These are phyloP conservation scores for Genyomyrus donnyi DNA, from an alignment of 2,113 vertebrate species.

Conservation along the genomic window DNA sequence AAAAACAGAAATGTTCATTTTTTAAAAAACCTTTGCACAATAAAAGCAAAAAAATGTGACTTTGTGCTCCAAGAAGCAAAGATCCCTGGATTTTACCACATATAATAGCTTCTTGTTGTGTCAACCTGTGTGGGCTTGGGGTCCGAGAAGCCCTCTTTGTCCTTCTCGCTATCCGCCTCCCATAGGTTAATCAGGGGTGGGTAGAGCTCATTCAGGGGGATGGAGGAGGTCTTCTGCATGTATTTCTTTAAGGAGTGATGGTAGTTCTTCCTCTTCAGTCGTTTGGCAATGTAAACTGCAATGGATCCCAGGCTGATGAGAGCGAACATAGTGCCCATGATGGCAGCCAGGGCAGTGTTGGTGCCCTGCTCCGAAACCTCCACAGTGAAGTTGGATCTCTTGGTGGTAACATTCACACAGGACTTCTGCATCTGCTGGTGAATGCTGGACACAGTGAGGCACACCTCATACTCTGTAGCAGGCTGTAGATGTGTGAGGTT, in stretches of 20 bases:
- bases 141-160: conserved; percentile 83
- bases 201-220: conserved; percentile 93
- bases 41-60: conserved; percentile 70
- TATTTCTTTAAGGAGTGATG: conserved; percentile 96
- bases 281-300: conserved; percentile 75
- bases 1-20: neutral
- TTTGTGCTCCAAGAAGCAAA: conserved; percentile 51
- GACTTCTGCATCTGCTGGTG: conserved; percentile 88
- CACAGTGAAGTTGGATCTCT: conserved; percentile 70
- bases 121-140: conserved; percentile 87
- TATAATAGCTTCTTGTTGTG: conserved; percentile 97
- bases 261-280: conserved; percentile 95
- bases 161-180: conserved; percentile 92
- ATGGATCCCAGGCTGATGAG: conserved; percentile 80
- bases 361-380: conserved; percentile 81
- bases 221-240: conserved; percentile 98
- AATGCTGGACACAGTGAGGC: conserved; percentile 84
- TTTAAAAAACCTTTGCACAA: conserved; percentile 61
- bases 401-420: conserved; percentile 94
- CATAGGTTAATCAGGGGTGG: conserved; percentile 97
- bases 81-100: conserved; percentile 82
- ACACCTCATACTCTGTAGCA: conserved; percentile 90
- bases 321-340: conserved; percentile 87
- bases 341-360: conserved; percentile 80
- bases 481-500: conserved; percentile 93